Conservation (phyloP, 2,797 vertebrate species). For the Syndactyla subalaris region DNA sequence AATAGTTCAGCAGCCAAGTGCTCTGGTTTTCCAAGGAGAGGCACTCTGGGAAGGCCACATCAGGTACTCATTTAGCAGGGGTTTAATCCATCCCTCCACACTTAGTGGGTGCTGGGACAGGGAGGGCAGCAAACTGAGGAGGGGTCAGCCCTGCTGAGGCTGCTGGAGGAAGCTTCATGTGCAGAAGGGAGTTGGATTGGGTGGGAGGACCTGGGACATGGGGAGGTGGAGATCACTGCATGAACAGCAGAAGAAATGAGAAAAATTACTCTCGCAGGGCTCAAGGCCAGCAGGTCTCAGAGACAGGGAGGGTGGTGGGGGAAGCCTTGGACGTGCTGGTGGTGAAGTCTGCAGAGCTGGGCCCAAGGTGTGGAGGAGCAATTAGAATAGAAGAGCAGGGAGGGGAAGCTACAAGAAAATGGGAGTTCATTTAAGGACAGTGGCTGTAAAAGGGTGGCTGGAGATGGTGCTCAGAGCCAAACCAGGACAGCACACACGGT, state of each 20-base stretch:
- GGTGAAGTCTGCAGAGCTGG: background rate
- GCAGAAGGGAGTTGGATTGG: slow-evolving; percentile 16
- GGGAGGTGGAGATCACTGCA: background rate
- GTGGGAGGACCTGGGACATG: background rate
- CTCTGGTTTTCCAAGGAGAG: background rate
- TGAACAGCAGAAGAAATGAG: background rate
- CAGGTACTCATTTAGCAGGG: slow-evolving; percentile 30
- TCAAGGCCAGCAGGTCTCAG: background rate
- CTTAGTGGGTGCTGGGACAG: background rate
- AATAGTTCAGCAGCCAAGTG: slow-evolving; percentile 7
- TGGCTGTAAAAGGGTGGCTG: background rate
- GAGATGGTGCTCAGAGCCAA: background rate
- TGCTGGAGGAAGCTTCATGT: slow-evolving; percentile 1
- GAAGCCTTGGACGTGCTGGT: background rate
- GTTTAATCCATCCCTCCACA: slow-evolving; percentile 48
- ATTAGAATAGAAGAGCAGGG: background rate
- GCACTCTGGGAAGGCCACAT: slow-evolving; percentile 33
- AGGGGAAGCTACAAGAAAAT: background rate
- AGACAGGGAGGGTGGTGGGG: background rate
- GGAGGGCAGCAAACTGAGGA: slow-evolving; percentile 12
- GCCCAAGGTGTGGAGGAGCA: background rate
- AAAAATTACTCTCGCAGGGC: background rate
- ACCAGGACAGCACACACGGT: background rate
- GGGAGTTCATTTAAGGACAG: background rate
- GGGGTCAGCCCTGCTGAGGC: background rate